These are phyloP conservation scores for Drosophila silvestris DNA, from an alignment of 2,888 invertebrate species.

Conservation along the genomic window DNA sequence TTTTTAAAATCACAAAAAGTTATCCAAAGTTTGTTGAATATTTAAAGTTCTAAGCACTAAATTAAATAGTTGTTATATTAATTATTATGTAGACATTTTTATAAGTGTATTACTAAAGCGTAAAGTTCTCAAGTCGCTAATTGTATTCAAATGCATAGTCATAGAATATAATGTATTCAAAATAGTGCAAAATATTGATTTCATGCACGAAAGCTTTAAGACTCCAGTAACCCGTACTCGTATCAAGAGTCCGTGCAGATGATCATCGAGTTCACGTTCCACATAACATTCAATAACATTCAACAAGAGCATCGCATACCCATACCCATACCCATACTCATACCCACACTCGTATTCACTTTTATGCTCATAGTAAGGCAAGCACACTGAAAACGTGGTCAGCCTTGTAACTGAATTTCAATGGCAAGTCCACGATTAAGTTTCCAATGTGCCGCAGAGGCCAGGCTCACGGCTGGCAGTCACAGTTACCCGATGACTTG, in stretches of 20 bases:
- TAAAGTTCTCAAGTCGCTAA: constrained; percentile 13
- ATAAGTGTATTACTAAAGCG: neutral
- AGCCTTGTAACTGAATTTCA: constrained; percentile 82
- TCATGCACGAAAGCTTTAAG: constrained; percentile 62
- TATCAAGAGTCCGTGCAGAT: constrained; percentile 40
- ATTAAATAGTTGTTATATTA: neutral
- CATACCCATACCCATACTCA: constrained; percentile 19
- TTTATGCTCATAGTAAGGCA: constrained; percentile 41
- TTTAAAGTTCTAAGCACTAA: neutral
- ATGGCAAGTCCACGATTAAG: constrained; percentile 82
- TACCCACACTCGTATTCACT: constrained; percentile 25
- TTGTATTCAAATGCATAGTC: constrained; percentile 15
- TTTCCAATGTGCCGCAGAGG: constrained; percentile 72
- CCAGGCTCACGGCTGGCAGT: constrained; percentile 59
- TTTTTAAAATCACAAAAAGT: neutral
- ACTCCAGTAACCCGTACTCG: constrained; percentile 11
- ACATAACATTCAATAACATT: constrained; percentile 65
- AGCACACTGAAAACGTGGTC: constrained; percentile 68
- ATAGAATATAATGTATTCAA: constrained; percentile 2
- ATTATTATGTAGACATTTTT: neutral
- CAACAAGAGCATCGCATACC: constrained; percentile 21
- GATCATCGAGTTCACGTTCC: constrained; percentile 47
- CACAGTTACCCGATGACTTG: constrained; percentile 83
- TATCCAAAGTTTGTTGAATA: neutral
- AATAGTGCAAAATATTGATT: constrained; percentile 61